A percentile compares a stretch with the other conserved stretches of the same genome.
Conservation (phyloP, 2,888 invertebrate species). For the Elysia crispata region DNA sequence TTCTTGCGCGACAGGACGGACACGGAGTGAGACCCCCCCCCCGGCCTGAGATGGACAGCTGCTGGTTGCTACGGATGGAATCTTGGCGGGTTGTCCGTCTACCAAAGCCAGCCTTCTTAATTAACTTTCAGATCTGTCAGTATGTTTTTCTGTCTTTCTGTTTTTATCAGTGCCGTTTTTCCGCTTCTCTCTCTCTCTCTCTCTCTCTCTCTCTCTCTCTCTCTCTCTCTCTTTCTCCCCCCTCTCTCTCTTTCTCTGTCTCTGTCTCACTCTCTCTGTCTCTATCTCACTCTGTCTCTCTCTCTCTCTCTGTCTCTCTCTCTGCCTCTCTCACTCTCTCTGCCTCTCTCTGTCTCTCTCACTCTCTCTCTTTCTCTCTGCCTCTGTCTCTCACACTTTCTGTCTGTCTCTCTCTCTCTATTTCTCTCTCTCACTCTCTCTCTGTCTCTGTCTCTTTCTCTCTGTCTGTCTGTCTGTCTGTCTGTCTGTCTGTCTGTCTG, state of each 20-base stretch:
- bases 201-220: background rate
- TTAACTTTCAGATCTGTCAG: background rate
- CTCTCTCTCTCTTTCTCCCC: background rate
- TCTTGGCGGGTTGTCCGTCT: no score
- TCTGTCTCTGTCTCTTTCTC: constrained; percentile 34
- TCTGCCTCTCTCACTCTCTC: constrained; percentile 6
- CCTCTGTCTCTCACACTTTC: background rate
- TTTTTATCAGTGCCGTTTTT: background rate
- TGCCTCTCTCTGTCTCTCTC: constrained; percentile 31
- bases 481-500: background rate
- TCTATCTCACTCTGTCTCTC: constrained; percentile 21
- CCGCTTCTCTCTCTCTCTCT: constrained; percentile 2
- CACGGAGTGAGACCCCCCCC: no score
- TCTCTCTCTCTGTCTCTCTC: constrained; percentile 10
- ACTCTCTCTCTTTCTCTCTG: background rate
- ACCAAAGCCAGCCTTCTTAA: no score
- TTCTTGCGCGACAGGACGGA: no score
- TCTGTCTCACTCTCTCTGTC: background rate
- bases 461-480: constrained; percentile 23
- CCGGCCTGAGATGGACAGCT: no score
- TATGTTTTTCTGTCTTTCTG: background rate
- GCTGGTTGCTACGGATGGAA: no score
- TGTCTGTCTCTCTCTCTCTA: background rate
- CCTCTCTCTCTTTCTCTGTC: background rate
- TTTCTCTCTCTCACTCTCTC: constrained; percentile 37